Evolutionary conservation across 1,140 invertebrate genomes (phyloP), one percentile per base, ranked within the genome.

Genomic region (Melanaphis sacchari): DNA sequence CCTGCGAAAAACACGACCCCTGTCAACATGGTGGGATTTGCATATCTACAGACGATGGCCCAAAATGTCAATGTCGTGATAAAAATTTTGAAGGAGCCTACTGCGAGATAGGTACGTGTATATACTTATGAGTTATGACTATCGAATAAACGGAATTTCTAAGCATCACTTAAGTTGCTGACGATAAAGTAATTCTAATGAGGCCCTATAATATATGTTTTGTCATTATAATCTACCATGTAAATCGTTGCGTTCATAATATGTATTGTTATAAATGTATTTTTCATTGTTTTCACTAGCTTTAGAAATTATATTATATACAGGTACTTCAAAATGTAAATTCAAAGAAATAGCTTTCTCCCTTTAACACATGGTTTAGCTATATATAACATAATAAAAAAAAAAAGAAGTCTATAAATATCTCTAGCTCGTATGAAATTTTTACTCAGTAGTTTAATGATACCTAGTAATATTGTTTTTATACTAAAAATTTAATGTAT

Each of bases 11-110:
- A 6, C 97, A 97, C 84, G 98, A 98, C 95, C 98, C 98, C 1
- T 99, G 98, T 95, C 97, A 98, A 95, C 98, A 99, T 95, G 98
- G 97, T 38, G 98, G 98, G 41, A 97, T 98, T 94, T 99, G 98
- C 95, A 98, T 99, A 95, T 98, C 97, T 93, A 99, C 98, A 15
- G 98, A 99, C 95, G 97, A 97, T 93, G 98, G 98, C 31, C 97
- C 98, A 76, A 97, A 98, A 94, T 99, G 99, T 96, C 98, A 99
- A 95, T 99, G 99, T 95, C 96, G 98, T 54, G 97, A 97, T 94
- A 97, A 98, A 22, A 98, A 99, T 95, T 99, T 97, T 95, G 97
- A 98, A 95, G 99, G 99, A 87, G 96, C 97, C 94, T 98, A 97
- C 95, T 99, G 98, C 95, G 98, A 99, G 95, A 98, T 98, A 97